Conservation (phyloP, 1,140 invertebrate species). For the Planococcus citri region DNA sequence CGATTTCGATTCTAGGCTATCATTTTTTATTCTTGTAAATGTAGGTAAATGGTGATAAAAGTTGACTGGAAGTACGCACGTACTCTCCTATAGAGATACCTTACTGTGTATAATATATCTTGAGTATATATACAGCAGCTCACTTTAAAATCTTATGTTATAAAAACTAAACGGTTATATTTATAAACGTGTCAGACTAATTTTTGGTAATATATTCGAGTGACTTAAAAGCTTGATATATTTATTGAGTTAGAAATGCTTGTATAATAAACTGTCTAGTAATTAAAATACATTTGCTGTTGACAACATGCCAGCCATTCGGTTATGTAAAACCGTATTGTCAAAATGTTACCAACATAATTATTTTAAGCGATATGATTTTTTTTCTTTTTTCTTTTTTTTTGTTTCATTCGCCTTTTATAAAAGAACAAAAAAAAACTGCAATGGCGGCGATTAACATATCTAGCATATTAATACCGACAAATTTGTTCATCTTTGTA, state of each 20-base stretch:
- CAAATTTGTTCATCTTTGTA: neutral
- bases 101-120: conserved; percentile 16
- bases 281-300: conserved; percentile 19
- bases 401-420: neutral
- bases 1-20: neutral
- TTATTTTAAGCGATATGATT: neutral
- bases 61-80: neutral
- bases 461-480: neutral
- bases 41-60: conserved; percentile 1
- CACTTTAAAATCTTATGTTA: conserved; percentile 18
- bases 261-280: conserved; percentile 19
- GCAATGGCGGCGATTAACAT: neutral
- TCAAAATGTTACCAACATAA: neutral
- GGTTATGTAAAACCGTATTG: conserved; percentile 15
- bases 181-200: conserved; percentile 20
- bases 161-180: conserved; percentile 15
- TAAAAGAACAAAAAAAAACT: neutral
- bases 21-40: neutral
- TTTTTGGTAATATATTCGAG: conserved; percentile 15
- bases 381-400: no score
- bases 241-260: conserved; percentile 17
- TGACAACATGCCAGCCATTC: conserved; percentile 15
- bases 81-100: no score
- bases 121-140: neutral
- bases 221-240: conserved; percentile 16